Base-by-base conservation (phyloP, 2,888 invertebrate species). In the Tachina lurida region DNA sequence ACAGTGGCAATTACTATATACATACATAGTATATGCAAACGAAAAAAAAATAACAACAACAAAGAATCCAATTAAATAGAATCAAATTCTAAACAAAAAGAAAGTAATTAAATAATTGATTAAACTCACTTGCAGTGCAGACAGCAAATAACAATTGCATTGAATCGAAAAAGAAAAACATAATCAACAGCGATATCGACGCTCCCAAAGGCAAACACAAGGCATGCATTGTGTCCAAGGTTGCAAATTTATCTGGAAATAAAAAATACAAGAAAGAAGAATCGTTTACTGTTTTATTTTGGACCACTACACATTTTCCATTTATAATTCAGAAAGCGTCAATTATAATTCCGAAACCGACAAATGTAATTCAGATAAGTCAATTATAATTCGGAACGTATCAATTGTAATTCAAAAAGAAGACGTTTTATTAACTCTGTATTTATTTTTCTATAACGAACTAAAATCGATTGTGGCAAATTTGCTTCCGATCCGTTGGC, bases 151-250 rank as follows among this genome's bases (percentile, higher is more conserved):
- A 95, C 94, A 97, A 97, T 94, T 99, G 99, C 97, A 99, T 98
- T 80, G 98, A 98, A 94, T 99, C 99, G 92, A 99, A 99, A 94
- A 98, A 99, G 95, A 99, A 98, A 93, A 99, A 99, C 98, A 99
- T 99, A 91, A 99, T 96, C 86, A 99, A 95, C 87, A 99, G 94
- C 86, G 98, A 98, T 89, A 98, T 96, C 87, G 98, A 98, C 89
- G 99, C 98, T 91, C 98, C 98, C 87, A 98, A 94, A 82, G 99
- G 99, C 93, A 99, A 95, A 94, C 98, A 98, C 90, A 99, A 95
- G 89, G 98, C 99, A 93, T 99, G 99, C 96, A 98, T 97, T 84
- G 98, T 98, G 93, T 98, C 98, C 92, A 99, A 94, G 0, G 98
- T 98, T 93, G 98, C 98, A 87, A 98, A 96, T 93, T 96, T 95